phyloP scores from a whole-genome alignment of 1,140 invertebrate genomes.

The Nylanderia fulva region DNA sequence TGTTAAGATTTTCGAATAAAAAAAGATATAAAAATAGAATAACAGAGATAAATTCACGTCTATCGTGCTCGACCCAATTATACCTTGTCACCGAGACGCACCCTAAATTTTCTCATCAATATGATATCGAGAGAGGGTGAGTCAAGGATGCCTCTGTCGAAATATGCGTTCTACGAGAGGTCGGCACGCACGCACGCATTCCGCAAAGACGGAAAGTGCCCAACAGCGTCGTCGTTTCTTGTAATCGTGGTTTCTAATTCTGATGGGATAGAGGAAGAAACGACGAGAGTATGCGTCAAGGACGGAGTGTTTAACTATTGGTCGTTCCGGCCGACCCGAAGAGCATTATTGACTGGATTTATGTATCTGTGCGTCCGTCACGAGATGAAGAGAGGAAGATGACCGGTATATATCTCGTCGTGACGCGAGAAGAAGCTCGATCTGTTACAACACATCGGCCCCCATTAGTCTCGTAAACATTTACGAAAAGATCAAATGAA shows the following conservation, averaged over 20 bases:
- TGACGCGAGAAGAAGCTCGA: background rate
- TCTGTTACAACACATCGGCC: background rate
- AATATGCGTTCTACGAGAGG: background rate
- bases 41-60: background rate
- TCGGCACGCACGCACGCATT: background rate
- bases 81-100: background rate
- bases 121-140: background rate
- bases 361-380: slow-evolving; percentile 60
- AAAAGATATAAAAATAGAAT: background rate
- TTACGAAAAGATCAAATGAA: background rate
- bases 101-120: background rate
- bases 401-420: background rate
- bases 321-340: slow-evolving; percentile 15
- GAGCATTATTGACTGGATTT: slow-evolving; percentile 57
- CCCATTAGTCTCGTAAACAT: background rate
- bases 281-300: slow-evolving; percentile 74
- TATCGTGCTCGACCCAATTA: background rate
- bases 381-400: slow-evolving; percentile 57
- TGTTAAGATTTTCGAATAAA: background rate
- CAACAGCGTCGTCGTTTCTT: slow-evolving; percentile 39
- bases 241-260: slow-evolving; percentile 67
- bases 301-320: slow-evolving; percentile 78
- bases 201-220: slow-evolving; percentile 27
- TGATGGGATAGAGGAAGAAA: slow-evolving; percentile 46
- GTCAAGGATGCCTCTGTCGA: background rate